phyloP scores from a whole-genome alignment of 37 sponge, comb jelly and placozoan species.

The Oscarella lobularis region DNA sequence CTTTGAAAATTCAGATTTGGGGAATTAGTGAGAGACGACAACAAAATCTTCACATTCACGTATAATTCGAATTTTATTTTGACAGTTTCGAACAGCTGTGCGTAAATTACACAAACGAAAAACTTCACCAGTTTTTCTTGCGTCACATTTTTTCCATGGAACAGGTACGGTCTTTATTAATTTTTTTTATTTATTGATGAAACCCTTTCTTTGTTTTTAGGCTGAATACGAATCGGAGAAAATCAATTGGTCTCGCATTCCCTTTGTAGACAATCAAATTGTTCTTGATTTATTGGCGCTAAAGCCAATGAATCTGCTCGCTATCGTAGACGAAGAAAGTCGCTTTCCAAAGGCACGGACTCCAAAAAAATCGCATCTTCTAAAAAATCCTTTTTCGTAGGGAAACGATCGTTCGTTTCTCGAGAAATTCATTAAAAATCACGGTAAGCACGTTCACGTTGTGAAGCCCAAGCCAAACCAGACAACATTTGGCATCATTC shows the following conservation, averaged over 20 bases:
- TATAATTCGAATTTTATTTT: background rate
- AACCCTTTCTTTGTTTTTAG: too few species aligned
- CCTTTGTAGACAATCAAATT: background rate
- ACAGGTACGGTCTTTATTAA: slow-evolving; percentile 1
- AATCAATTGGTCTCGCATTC: slow-evolving; percentile 3
- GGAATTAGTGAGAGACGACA: background rate
- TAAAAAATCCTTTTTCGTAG: background rate
- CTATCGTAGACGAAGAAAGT: slow-evolving; percentile 5
- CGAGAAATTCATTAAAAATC: background rate
- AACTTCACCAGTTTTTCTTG: slow-evolving; percentile 1
- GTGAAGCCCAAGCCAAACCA: background rate
- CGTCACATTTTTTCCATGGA: slow-evolving; percentile 2
- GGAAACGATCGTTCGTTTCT: background rate
- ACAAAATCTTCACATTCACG: background rate
- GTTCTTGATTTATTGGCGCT: background rate
- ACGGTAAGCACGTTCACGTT: background rate
- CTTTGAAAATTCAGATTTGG: slow-evolving; percentile 6
- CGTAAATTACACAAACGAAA: slow-evolving; percentile 7
- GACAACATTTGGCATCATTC: background rate
- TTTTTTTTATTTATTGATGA: too few species aligned
- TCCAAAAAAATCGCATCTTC: background rate
- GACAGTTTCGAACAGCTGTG: slow-evolving; percentile 7
- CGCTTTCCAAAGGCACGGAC: background rate
- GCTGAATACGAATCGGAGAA: slow-evolving; percentile 4
- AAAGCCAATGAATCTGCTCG: slow-evolving; percentile 3